phyloP scores from a whole-genome alignment of 2,113 vertebrate genomes.

The Pluvialis apricaria region DNA sequence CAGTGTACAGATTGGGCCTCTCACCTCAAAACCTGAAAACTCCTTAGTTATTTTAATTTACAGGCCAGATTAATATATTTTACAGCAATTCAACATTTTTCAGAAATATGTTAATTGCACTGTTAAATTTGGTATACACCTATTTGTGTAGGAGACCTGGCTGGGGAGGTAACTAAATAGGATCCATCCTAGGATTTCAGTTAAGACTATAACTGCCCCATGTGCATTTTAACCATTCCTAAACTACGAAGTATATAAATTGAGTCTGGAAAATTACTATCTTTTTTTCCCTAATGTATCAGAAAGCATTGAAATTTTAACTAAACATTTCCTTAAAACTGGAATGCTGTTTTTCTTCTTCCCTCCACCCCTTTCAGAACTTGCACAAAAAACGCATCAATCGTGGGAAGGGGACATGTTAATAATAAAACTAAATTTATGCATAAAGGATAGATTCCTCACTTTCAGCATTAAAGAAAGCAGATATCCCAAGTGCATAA shows the following conservation, averaged over 20 bases:
- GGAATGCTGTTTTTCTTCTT: neutral
- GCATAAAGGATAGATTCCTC: neutral
- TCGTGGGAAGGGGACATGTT: neutral
- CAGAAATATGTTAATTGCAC: neutral
- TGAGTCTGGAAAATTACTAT: neutral
- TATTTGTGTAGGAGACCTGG: neutral
- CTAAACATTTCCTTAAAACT: neutral
- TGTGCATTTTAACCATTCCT: neutral
- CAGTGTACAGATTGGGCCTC: neutral
- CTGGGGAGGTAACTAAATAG: neutral
- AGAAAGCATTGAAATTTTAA: neutral
- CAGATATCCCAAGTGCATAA: neutral
- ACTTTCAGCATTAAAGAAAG: neutral
- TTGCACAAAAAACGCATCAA: neutral
- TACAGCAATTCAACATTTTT: neutral
- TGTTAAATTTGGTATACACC: neutral
- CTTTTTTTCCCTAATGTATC: neutral
- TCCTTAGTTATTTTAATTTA: neutral
- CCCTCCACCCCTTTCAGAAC: neutral
- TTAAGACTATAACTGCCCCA: neutral
- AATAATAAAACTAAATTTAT: neutral
- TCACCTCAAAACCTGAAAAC: neutral
- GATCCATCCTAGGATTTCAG: neutral
- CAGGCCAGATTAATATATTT: neutral
- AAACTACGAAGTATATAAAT: neutral